Base-by-base conservation (phyloP, 2,888 invertebrate genomes). In the Harpagoxenus sublaevis region DNA sequence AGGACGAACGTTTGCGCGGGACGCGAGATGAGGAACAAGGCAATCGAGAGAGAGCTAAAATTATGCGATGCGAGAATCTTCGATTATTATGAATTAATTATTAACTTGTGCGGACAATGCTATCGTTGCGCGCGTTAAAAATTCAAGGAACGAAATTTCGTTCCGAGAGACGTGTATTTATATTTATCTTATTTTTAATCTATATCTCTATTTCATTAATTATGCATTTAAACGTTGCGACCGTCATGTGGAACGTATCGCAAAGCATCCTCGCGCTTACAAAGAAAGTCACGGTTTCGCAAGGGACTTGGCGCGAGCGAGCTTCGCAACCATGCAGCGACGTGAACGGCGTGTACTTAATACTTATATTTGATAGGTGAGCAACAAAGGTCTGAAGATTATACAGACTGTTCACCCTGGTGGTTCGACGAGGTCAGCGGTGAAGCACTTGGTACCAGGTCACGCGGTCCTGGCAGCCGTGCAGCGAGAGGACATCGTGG, bases 371-470 rank as follows among this genome's bases (percentile, higher is more conserved):
- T 75, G 66, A 55, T 95, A 97, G 96, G 97, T 98, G 79, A 98
- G 98, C 91, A 97, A 98, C 95, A 99, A 99, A 95, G 99, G 99
- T 55, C 96, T 99, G 94, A 99, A 99, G 96, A 98, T 99, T 91
- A 97, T 99, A 89, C 99, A 99, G 95, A 98, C 96, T 62, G 96
- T 96, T 15, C 96, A 94, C 88, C 94, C 94, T 48, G 95, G 95
- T 79, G 94, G 94, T 55, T 95, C 95, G 74, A 94, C 94, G 42
- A 94, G 93, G 86, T 94, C 94, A 92, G 97, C 98, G 55, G 98
- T 99, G 92, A 99, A 99, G 95, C 99, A 99, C 95, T 97, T 98
- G 95, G 98, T 99, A 88, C 98, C 99, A 0, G 98, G 98, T 94
- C 98, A 98, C 95, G 98, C 98, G 94, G 98, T 99, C 94, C 98